Evolutionary conservation across 2,888 invertebrate species (phyloP), one percentile per base, ranked within the genome.

Genomic region (Merodon equestris): DNA sequence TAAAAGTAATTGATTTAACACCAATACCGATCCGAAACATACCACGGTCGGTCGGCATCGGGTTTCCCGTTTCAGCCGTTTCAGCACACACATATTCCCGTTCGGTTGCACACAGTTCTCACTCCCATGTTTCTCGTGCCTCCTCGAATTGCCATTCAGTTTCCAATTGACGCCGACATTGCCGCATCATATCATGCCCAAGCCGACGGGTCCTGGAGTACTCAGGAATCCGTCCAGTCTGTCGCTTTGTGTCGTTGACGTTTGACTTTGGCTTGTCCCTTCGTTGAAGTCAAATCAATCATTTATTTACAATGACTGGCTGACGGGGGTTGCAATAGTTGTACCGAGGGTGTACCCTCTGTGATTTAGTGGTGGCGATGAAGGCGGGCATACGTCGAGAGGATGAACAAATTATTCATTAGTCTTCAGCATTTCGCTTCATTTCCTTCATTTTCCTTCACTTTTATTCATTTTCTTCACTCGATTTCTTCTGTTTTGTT

Each of bases 1-100:
- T 83, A 84, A 83, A 86, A 84, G 84, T 84, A 85, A 86, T 85
- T 85, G 84, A 85, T 84, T 85, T 84, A 83, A 83, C 81, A 83
- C 83, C 82, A 82, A 82, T 82, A 77, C 82, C 79, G 64, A 64
- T 74, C 64, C 74, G 79, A 74, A 68, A 79, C 70, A 79, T 74
- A 74, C 79, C 74, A 79, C 74, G 73, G 44, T 70, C 60, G 68
- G 79, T 74, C 70, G 68, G 68, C 64, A 38, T 50, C 64, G 56
- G 68, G 79, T 79, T 79, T 79, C 70, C 74, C 68, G 63, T 74
- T 79, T 71, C 54, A 64, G 48, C 74, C 68, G 63, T 74, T 79
- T 71, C 54, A 64, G 48, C 47, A 58, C 51, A 75, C 63, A 27
- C n/a, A 40, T 40, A 40, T 74, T 68, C 70, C 68, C 68, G 57